A percentile compares a stretch with the other conserved stretches of the same genome.
Evolutionary conservation across 2,888 invertebrate species (phyloP).

Genomic region (Lochmaea crataegi): DNA sequence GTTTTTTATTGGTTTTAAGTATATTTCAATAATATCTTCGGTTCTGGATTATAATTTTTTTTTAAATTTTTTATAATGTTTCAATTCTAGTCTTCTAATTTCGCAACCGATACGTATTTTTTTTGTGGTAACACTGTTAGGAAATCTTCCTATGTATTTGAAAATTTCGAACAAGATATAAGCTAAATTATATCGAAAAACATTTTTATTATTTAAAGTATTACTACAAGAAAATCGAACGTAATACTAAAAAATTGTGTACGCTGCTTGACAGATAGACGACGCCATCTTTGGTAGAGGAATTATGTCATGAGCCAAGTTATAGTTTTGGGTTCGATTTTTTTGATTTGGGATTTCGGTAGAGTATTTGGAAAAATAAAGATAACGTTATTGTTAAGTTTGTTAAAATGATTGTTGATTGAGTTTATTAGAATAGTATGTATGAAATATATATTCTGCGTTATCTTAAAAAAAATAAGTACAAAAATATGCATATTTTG

Average conservation of each 20-base stretch:
- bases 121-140: constrained; percentile 9
- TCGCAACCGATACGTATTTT: constrained; percentile 21
- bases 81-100: constrained; percentile 31
- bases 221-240: not conserved
- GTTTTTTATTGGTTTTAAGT: not conserved
- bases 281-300: too few species aligned
- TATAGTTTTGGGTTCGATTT: not conserved
- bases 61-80: constrained; percentile 10
- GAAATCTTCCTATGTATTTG: constrained; percentile 21
- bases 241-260: too few species aligned
- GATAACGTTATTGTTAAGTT: constrained; percentile 44
- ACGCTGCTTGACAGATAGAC: too few species aligned
- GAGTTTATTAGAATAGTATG: constrained; percentile 34
- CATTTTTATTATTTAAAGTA: constrained; percentile 16
- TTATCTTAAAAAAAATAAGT: constrained; percentile 38
- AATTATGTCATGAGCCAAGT: not conserved
- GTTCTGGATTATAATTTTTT: not conserved
- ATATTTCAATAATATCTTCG: not conserved
- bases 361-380: constrained; percentile 18
- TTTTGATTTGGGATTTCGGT: constrained; percentile 16
- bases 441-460: constrained; percentile 38
- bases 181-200: constrained; percentile 1
- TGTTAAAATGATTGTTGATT: constrained; percentile 44
- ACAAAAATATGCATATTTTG: constrained; percentile 45
- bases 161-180: constrained; percentile 19